phyloP scores from a whole-genome alignment of 2,888 invertebrate species.

The Ornithoptera priamus region DNA sequence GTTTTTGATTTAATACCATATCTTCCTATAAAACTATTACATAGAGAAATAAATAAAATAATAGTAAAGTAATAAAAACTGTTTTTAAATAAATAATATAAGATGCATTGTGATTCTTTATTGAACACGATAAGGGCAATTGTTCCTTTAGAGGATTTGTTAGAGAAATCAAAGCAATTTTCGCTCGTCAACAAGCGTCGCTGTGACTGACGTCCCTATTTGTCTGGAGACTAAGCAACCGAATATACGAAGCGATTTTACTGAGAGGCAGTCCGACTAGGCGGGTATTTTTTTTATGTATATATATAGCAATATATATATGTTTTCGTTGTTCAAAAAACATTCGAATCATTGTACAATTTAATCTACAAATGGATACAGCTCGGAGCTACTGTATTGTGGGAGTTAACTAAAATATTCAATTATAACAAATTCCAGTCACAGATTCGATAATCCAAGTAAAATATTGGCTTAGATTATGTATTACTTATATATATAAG shows the following conservation, averaged over 20 bases:
- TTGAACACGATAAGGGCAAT: slow-evolving; percentile 37
- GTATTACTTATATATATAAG: too few relatives aligned
- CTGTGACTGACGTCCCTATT: slow-evolving; percentile 60
- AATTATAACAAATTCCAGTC: background rate
- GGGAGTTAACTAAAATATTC: background rate
- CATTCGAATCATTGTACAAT: background rate
- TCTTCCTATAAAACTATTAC: too few relatives aligned
- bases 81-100: background rate
- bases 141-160: slow-evolving; percentile 47
- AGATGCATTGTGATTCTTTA: slow-evolving; percentile 19
- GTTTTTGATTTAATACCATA: too few relatives aligned
- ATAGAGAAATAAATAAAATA: too few relatives aligned
- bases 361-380: background rate
- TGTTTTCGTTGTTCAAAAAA: slow-evolving; percentile 4
- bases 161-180: slow-evolving; percentile 61
- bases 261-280: slow-evolving; percentile 17
- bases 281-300: slow-evolving; percentile 13
- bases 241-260: slow-evolving; percentile 35
- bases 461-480: too few relatives aligned
- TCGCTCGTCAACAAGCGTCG: slow-evolving; percentile 52
- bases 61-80: too few relatives aligned
- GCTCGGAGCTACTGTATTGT: slow-evolving; percentile 1
- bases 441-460: background rate
- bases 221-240: slow-evolving; percentile 49
- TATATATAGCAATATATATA: background rate